These are phyloP conservation scores for Laterallus jamaicensis DNA, from an alignment of 2,113 vertebrate genomes.

Conservation along the genomic window DNA sequence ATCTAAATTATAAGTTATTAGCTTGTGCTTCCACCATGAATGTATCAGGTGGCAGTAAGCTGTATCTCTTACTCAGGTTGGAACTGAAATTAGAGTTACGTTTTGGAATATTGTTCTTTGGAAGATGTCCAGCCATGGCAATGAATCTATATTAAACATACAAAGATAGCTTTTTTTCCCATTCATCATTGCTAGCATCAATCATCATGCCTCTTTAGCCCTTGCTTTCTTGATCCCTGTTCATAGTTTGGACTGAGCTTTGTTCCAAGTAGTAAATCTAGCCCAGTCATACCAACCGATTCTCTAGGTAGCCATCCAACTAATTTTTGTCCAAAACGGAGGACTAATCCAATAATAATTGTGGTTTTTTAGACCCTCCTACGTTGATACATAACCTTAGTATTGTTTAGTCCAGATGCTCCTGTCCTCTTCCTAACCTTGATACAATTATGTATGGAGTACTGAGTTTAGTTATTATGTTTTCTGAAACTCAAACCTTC, in stretches of 20 bases:
- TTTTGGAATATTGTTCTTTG: neutral
- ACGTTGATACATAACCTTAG: neutral
- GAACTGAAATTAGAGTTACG: neutral
- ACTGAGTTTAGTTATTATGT: neutral
- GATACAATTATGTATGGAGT: neutral
- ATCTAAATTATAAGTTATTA: neutral
- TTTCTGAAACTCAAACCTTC: neutral
- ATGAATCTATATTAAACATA: neutral
- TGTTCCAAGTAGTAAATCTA: neutral
- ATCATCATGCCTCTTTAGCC: neutral
- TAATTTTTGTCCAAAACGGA: neutral
- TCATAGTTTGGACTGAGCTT: neutral
- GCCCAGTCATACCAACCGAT: neutral
- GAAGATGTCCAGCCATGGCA: neutral
- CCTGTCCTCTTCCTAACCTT: neutral
- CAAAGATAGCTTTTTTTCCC: neutral
- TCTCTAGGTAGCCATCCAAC: neutral
- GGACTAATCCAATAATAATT: neutral
- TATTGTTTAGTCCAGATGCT: neutral
- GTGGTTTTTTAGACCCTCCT: neutral
- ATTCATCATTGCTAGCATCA: neutral
- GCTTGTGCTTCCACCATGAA: neutral
- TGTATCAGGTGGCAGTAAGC: neutral
- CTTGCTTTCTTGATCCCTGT: neutral
- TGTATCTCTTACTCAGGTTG: neutral